Evolutionary conservation across 2,888 invertebrate genomes (phyloP).

Genomic region (Azorinus chamasolen): DNA sequence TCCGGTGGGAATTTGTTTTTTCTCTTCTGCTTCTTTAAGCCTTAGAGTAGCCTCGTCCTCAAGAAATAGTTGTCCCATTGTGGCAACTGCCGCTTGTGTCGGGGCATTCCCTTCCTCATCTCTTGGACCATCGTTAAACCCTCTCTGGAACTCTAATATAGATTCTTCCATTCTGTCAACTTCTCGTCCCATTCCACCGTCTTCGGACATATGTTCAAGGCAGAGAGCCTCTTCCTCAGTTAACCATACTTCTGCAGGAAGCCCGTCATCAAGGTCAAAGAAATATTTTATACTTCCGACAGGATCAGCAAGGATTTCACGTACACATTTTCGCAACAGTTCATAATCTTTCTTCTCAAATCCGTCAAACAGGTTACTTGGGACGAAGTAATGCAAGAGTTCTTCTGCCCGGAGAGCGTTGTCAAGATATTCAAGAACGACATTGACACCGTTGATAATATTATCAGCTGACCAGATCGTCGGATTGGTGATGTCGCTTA

Average conservation of each 20-base stretch:
- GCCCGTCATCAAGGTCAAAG: slow-evolving; percentile 26
- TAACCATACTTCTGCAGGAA: slow-evolving; percentile 7
- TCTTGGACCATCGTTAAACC: slow-evolving; percentile 30
- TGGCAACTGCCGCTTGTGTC: neutral
- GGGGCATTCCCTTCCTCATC: slow-evolving; percentile 21
- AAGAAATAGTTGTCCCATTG: too few relatives aligned
- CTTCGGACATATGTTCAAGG: slow-evolving; percentile 20
- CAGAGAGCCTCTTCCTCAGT: slow-evolving; percentile 19
- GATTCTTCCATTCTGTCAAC: slow-evolving; percentile 29
- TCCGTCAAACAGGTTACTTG: slow-evolving; percentile 37
- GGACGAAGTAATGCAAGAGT: slow-evolving; percentile 47
- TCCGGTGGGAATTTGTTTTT: too few relatives aligned
- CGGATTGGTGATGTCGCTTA: slow-evolving; percentile 32
- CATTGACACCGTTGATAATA: slow-evolving; percentile 4
- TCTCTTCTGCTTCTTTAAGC: too few relatives aligned
- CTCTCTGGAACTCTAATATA: slow-evolving; percentile 41
- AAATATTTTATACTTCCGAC: slow-evolving; percentile 25
- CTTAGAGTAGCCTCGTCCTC: too few relatives aligned
- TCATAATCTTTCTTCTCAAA: slow-evolving; percentile 14
- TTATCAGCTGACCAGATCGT: slow-evolving; percentile 21
- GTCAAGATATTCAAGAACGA: slow-evolving; percentile 17
- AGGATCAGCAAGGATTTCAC: slow-evolving; percentile 14
- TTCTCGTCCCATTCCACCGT: slow-evolving; percentile 37
- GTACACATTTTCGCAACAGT: slow-evolving; percentile 23
- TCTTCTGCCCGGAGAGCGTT: slow-evolving; percentile 1